Percentiles rank a stretch among this genome's conserved stretches.
phyloP scores from a whole-genome alignment of 2,113 vertebrate genomes.

The Lampris incognitus region DNA sequence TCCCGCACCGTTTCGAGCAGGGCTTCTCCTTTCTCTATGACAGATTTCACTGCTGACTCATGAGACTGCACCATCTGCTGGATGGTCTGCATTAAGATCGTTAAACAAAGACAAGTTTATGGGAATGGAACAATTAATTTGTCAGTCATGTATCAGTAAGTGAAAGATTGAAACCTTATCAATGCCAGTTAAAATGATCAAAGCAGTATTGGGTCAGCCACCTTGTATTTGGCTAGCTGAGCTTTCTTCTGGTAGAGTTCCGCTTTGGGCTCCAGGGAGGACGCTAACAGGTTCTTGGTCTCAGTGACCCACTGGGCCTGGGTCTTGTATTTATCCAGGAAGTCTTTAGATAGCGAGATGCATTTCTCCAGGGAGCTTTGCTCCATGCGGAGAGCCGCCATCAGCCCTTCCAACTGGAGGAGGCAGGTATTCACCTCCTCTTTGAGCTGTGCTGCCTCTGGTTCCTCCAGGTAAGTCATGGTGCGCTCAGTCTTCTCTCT shows the following conservation, averaged over 20 bases:
- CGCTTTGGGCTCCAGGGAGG: conserved; percentile 88
- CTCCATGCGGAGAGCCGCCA: conserved; percentile 85
- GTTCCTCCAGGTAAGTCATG: conserved; percentile 84
- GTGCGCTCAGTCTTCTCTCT: conserved; percentile 90
- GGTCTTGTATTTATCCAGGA: conserved; percentile 90
- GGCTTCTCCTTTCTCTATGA: conserved; percentile 90
- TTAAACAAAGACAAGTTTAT: conserved; percentile 1
- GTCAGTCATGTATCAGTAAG: neutral
- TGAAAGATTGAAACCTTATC: neutral
- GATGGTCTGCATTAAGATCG: conserved; percentile 83
- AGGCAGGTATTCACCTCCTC: conserved; percentile 83
- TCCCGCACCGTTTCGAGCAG: conserved; percentile 88
- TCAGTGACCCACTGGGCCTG: conserved; percentile 90
- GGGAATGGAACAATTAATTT: neutral
- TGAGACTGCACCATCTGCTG: conserved; percentile 92
- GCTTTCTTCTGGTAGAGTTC: conserved; percentile 98
- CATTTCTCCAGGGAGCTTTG: conserved; percentile 88
- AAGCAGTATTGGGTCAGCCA: conserved; percentile 50
- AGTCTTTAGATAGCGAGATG: conserved; percentile 92
- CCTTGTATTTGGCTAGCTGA: conserved; percentile 97
- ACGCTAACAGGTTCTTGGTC: conserved; percentile 82
- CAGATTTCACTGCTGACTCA: conserved; percentile 89
- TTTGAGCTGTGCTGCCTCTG: conserved; percentile 83
- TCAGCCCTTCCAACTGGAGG: conserved; percentile 85
- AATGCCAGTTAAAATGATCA: neutral